A percentile compares a stretch with the other conserved stretches of the same genome.
phyloP scores from a whole-genome alignment of 2,797 vertebrate species.

The Nasua narica region DNA sequence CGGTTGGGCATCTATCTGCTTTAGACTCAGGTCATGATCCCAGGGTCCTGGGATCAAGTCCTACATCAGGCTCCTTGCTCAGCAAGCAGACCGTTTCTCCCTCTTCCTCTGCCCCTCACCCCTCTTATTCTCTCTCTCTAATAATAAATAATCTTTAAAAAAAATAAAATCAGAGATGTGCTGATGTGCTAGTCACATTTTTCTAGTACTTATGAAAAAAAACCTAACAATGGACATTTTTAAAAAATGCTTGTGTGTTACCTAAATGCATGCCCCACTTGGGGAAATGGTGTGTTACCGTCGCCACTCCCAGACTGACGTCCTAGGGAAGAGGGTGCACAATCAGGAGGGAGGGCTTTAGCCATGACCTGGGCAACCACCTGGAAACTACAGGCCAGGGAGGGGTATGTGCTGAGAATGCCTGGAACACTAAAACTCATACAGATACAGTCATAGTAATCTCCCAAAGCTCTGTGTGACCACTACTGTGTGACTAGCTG shows the following conservation, averaged over 20 bases:
- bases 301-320: background rate
- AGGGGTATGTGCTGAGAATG: background rate
- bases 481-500: background rate
- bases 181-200: background rate
- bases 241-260: background rate
- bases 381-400: background rate
- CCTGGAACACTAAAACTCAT: background rate
- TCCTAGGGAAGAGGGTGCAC: background rate
- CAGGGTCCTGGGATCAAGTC: background rate
- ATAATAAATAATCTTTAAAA: background rate
- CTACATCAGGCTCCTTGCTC: background rate
- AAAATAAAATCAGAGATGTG: background rate
- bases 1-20: background rate
- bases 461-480: background rate
- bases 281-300: background rate
- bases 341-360: background rate
- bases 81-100: background rate
- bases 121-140: background rate
- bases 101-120: background rate
- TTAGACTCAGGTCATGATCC: background rate
- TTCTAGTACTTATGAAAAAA: background rate
- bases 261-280: background rate
- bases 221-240: background rate
- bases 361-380: background rate
- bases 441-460: background rate